Evolutionary conservation across 2,113 vertebrate genomes (phyloP).

Genomic region (Paradoxurus hermaphroditus): DNA sequence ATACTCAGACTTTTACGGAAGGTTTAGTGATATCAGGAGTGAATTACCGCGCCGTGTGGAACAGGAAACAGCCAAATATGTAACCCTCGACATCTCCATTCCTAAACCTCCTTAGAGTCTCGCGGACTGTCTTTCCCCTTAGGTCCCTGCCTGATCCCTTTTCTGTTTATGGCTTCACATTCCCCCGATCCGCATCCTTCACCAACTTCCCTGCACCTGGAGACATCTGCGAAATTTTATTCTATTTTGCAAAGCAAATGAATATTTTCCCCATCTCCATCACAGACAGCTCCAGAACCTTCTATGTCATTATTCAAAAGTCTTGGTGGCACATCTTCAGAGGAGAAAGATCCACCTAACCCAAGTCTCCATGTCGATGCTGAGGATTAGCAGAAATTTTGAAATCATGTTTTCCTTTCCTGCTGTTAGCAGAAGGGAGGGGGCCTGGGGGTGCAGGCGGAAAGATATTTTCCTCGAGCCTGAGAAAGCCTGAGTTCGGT

Average conservation of each 20-base stretch:
- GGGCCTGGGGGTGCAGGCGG: background rate
- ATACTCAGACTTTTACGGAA: background rate
- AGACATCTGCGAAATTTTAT: background rate
- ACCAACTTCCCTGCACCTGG: background rate
- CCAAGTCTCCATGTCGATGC: background rate
- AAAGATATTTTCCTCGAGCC: background rate
- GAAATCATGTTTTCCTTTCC: background rate
- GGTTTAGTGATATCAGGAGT: background rate
- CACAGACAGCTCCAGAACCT: background rate
- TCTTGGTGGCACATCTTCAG: background rate
- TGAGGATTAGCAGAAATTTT: background rate
- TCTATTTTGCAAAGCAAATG: slow-evolving; percentile 3
- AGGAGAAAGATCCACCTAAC: background rate
- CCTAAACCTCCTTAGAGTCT: background rate
- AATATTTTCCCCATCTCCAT: background rate
- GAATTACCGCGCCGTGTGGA: background rate
- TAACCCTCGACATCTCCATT: background rate
- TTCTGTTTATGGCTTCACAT: background rate
- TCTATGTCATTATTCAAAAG: background rate
- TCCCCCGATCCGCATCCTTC: background rate
- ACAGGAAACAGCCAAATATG: background rate
- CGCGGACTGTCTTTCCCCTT: background rate
- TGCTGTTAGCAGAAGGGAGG: background rate
- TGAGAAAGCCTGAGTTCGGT: background rate
- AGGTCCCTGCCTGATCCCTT: background rate